A percentile compares a stretch with the other conserved stretches of the same genome.
These are phyloP conservation scores for Leptopilina syphax DNA, from an alignment of 2,888 invertebrate genomes.

Conservation along the genomic window DNA sequence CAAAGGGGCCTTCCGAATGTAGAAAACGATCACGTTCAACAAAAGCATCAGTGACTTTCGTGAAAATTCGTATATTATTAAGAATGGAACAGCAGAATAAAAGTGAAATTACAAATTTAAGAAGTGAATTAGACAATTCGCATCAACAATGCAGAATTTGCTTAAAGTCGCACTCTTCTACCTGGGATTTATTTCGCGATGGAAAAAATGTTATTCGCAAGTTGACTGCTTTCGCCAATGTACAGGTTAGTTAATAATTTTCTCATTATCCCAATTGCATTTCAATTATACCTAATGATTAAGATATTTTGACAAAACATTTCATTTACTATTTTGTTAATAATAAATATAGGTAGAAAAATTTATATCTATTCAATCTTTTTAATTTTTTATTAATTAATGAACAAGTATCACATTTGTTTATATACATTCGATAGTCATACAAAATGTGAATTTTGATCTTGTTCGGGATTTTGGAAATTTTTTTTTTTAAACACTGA, in stretches of 20 bases:
- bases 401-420: not conserved
- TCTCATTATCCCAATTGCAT: not conserved
- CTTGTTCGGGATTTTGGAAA: too few species aligned
- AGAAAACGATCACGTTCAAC: too few species aligned
- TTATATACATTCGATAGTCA: not conserved
- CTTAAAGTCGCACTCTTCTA: conserved; percentile 1
- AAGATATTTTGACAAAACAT: not conserved
- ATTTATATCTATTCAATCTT: too few species aligned
- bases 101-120: not conserved
- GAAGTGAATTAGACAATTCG: not conserved
- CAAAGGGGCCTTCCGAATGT: conserved; percentile 5
- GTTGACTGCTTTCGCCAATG: conserved; percentile 28
- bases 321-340: not conserved
- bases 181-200: conserved; percentile 7
- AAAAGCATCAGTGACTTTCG: not conserved
- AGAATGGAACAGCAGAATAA: conserved; percentile 4
- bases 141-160: conserved; percentile 13
- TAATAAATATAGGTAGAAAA: too few species aligned
- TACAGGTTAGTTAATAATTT: conserved; percentile 22
- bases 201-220: conserved; percentile 20
- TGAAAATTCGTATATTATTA: not conserved
- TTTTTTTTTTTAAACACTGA: too few species aligned
- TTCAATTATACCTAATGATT: not conserved
- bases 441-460: too few species aligned
- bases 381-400: too few species aligned